These are phyloP conservation scores for Ephialtes manifestator DNA, from an alignment of 2,888 invertebrate genomes.

Conservation along the genomic window DNA sequence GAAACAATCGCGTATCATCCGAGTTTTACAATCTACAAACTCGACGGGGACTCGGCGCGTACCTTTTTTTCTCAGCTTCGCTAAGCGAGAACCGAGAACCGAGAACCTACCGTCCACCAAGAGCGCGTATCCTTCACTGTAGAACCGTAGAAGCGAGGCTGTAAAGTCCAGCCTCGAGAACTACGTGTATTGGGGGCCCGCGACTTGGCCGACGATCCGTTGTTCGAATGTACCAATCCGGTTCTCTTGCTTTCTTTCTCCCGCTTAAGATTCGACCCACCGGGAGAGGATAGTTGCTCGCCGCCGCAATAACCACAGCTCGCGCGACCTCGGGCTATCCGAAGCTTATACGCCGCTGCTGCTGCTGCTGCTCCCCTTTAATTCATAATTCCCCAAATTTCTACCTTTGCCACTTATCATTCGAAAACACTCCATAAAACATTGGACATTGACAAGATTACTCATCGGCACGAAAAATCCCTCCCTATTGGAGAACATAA, in stretches of 20 bases:
- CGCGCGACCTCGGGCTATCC: conserved; percentile 29
- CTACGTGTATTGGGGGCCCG: conserved; percentile 43
- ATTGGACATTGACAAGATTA: no score
- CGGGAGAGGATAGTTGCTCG: not conserved
- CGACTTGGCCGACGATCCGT: conserved; percentile 52
- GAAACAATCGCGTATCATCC: not conserved
- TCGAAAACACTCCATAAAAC: no score
- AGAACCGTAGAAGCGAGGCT: conserved; percentile 18
- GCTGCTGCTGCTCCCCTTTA: no score
- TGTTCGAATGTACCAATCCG: conserved; percentile 66
- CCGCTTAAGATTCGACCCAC: not conserved
- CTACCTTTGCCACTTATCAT: no score
- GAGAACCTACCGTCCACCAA: conserved; percentile 52
- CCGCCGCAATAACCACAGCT: not conserved
- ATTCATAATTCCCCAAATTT: no score
- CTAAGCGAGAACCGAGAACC: conserved; percentile 30
- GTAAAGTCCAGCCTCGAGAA: conserved; percentile 34
- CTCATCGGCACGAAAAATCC: no score
- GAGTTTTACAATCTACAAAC: not conserved
- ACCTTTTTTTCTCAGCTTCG: not conserved
- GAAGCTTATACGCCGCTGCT: not conserved
- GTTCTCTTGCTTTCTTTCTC: conserved; percentile 42
- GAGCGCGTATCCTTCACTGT: conserved; percentile 67
- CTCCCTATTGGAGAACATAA: no score
- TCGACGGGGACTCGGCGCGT: not conserved